Base-by-base conservation (phyloP, 2,888 invertebrate genomes). In the Ectemnius lituratus region DNA sequence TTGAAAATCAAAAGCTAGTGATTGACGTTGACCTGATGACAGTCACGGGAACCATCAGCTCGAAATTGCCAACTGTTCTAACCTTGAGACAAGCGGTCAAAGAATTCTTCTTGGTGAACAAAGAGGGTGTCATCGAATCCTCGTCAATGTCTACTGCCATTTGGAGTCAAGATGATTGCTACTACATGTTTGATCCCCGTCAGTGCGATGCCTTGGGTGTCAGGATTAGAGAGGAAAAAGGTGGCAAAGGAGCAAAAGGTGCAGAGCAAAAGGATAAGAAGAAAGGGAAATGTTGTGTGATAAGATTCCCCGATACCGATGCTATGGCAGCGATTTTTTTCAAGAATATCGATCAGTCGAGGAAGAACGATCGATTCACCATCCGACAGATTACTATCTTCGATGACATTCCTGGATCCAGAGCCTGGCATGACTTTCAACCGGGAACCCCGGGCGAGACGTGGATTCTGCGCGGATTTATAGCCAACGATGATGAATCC, bases 101-200 rank as follows among this genome's bases (percentile, higher is more conserved):
- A 8, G 88, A 88, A 65, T 90, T 90, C 71, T 90, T 90, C 62
- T 45, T 85, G 14, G 73, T 84, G 0, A 86, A 90, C 56, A 75
- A 66, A 2, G 86, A 86, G 5, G 90, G 90, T 0, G 76, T 89
- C 14, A 75, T 90, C 27, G 90, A 90, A 61, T 85, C 87, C 3
- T 80, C 85, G 0, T 79, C 84, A 11, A 85, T 86, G 85, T 82
- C 87, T 1, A 89, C 93, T 0, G 93, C 93, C 0, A 91, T 94
- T 20, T 95, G 94, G 94, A 91, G 91, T 1, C 92, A 93, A 63
- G 92, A 93, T 1, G 92, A 92, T 1, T 90, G 90, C 60, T 93
- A 92, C 67, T 95, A 94, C 79, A 83, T 93, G 70, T 94, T 93
- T 82, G 94, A 94, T 85, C 94, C 94, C 0, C 84, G 84, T 79